Conservation (phyloP, 2,113 vertebrate species). For the Hippocampus mohnikei region DNA sequence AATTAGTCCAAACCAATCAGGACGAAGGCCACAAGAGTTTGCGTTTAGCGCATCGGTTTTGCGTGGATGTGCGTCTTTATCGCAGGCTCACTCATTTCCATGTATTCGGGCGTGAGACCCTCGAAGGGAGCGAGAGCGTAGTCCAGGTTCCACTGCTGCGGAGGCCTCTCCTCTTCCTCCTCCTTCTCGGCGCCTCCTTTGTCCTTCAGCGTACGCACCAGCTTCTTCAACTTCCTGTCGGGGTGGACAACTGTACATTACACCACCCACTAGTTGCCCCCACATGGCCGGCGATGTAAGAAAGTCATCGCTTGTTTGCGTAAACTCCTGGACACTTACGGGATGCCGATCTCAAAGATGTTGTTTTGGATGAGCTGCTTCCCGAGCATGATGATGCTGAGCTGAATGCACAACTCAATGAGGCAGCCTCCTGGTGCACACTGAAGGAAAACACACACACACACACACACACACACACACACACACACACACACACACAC, state of each 20-base stretch:
- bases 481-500: conserved; percentile 28
- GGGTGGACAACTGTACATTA: not conserved
- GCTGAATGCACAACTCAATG: conserved; percentile 94
- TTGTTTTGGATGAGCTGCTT: conserved; percentile 99
- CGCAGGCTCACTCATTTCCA: conserved; percentile 94
- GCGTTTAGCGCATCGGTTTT: not conserved
- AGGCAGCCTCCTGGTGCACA: conserved; percentile 96
- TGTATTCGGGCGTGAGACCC: conserved; percentile 94
- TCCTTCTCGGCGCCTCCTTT: conserved; percentile 73
- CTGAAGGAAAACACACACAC: conserved; percentile 62
- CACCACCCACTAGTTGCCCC: too few relatives aligned
- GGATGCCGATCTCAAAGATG: conserved; percentile 95
- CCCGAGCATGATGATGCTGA: conserved; percentile 98
- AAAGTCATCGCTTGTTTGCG: too few relatives aligned
- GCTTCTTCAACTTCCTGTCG: conserved; percentile 89
- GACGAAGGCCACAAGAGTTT: too few relatives aligned
- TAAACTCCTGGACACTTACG: conserved; percentile 75
- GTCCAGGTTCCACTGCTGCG: conserved; percentile 90
- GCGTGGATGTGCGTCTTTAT: not conserved
- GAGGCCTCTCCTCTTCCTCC: conserved; percentile 67
- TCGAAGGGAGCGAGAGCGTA: conserved; percentile 87
- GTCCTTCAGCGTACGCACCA: conserved; percentile 85
- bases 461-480: not conserved
- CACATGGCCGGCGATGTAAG: too few relatives aligned
- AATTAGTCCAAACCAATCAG: too few relatives aligned